Evolutionary conservation across 2,797 vertebrate species (phyloP).

Genomic region (Coreius guichenoti): DNA sequence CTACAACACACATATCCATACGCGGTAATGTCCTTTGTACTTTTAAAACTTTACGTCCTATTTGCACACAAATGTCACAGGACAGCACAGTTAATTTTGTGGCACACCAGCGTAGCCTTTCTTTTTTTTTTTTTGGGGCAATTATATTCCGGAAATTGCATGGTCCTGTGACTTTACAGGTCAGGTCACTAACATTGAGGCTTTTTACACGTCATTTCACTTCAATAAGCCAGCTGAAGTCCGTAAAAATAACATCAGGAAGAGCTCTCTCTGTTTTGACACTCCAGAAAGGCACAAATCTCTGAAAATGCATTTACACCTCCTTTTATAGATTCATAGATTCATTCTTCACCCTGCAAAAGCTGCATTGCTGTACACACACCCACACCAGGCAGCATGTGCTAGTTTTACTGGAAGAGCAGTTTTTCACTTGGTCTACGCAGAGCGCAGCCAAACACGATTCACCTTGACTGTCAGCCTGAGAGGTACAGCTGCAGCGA

Average conservation of each 20-base stretch:
- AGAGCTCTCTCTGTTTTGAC: neutral
- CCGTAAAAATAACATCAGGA: neutral
- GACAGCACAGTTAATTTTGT: neutral
- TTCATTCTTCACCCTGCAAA: conserved; percentile 34
- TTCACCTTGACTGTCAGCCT: conserved; percentile 80
- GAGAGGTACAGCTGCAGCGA: conserved; percentile 71
- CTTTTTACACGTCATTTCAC: neutral
- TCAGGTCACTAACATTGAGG: conserved; percentile 20
- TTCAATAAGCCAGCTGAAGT: conserved; percentile 6
- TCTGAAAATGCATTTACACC: neutral
- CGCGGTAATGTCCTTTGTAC: neutral
- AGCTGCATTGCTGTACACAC: conserved; percentile 59
- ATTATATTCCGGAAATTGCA: neutral
- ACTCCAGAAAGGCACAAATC: neutral
- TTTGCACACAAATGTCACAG: conserved; percentile 41
- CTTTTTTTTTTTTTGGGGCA: neutral
- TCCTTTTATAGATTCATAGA: conserved; percentile 21
- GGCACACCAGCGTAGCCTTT: neutral
- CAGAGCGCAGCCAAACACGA: conserved; percentile 55
- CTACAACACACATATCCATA: neutral
- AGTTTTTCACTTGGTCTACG: conserved; percentile 61
- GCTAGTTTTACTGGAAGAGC: conserved; percentile 63
- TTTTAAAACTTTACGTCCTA: conserved; percentile 26
- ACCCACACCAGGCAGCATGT: conserved; percentile 46
- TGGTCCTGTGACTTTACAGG: conserved; percentile 32